Evolutionary conservation across 1,140 invertebrate genomes (phyloP).

Genomic region (Goniozus legneri): DNA sequence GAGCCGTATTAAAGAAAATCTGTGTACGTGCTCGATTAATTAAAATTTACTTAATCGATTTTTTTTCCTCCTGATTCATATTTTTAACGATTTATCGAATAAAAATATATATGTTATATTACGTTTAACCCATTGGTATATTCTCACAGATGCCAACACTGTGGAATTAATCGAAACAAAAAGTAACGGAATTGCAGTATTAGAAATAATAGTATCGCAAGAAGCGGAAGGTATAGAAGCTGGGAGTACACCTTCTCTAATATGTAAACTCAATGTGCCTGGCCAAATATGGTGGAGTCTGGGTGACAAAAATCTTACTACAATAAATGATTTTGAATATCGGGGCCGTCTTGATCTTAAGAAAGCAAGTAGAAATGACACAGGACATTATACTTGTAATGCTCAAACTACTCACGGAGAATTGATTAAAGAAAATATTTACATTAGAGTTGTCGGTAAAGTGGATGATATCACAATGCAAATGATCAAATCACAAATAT

Average conservation of each 20-base stretch:
- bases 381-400: conserved; percentile 58
- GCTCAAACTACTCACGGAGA: conserved; percentile 42
- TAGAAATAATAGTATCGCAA: conserved; percentile 41
- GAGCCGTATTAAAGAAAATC: neutral
- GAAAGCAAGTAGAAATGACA: conserved; percentile 52
- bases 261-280: conserved; percentile 35
- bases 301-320: conserved; percentile 42
- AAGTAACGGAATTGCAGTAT: conserved; percentile 19
- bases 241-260: conserved; percentile 44
- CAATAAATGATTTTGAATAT: conserved; percentile 40
- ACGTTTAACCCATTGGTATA: neutral
- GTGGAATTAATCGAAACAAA: conserved; percentile 18
- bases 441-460: conserved; percentile 47
- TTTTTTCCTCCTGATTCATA: neutral
- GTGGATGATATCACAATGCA: neutral
- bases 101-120: conserved; percentile 1
- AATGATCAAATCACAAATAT: conserved; percentile 1
- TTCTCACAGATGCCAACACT: conserved; percentile 26
- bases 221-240: conserved; percentile 43
- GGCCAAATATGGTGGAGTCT: conserved; percentile 44
- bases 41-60: neutral
- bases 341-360: conserved; percentile 47
- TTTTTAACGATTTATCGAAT: neutral
- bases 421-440: conserved; percentile 38
- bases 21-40: neutral